Conservation (phyloP, 2,888 invertebrate genomes). For the Campaea margaritaria region DNA sequence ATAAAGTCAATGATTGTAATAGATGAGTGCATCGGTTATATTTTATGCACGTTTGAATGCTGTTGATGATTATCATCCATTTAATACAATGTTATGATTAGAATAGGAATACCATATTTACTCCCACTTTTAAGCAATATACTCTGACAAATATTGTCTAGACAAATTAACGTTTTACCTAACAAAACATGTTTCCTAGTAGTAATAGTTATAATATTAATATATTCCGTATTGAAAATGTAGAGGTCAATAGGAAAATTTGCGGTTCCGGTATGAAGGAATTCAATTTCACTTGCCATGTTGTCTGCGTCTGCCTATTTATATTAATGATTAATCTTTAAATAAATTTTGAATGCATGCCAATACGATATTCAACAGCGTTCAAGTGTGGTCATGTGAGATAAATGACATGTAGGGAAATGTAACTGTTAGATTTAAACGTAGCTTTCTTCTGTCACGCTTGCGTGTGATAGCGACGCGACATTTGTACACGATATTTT, state of each 20-base stretch:
- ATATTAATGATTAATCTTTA: constrained; percentile 28
- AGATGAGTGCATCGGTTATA: constrained; percentile 28
- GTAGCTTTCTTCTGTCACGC: constrained; percentile 63
- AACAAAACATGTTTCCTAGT: too few species aligned
- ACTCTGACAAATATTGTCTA: too few species aligned
- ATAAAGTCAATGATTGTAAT: constrained; percentile 55
- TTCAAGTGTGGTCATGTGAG: constrained; percentile 49
- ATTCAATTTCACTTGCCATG: constrained; percentile 16
- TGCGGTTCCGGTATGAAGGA: not conserved
- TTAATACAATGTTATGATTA: not conserved
- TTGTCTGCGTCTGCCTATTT: constrained; percentile 29
- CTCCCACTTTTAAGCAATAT: too few species aligned
- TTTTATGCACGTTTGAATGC: constrained; percentile 25
- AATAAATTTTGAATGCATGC: constrained; percentile 37
- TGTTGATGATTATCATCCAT: constrained; percentile 13
- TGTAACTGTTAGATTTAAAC: constrained; percentile 60
- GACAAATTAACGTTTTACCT: too few species aligned
- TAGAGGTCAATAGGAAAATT: not conserved
- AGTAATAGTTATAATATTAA: not conserved
- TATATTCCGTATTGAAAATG: not conserved
- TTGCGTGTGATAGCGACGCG: constrained; percentile 65
- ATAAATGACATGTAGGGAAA: constrained; percentile 52
- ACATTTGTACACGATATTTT: not conserved
- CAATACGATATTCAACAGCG: constrained; percentile 43
- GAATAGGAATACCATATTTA: too few species aligned